Base-by-base conservation (phyloP, 2,797 vertebrate genomes). In the Periparus ater region DNA sequence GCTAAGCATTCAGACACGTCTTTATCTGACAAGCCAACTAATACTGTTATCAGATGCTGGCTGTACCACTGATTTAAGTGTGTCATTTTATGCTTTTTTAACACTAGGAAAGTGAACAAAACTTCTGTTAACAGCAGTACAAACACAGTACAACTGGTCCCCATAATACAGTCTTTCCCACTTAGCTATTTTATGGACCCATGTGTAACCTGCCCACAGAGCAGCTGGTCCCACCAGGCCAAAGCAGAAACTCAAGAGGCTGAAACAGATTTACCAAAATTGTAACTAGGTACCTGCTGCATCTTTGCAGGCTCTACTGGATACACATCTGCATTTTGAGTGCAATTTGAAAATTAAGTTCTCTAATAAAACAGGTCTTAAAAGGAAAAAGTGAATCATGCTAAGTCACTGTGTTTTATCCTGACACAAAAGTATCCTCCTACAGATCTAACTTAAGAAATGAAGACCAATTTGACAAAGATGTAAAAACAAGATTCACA, bases 361-460 rank as follows among this genome's bases (percentile, higher is more conserved):
- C 55, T 63, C 1, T 17, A 73, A 54, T 76, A 71, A 89, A 91
- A 60, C 38, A 8, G 34, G 53, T 81, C 94, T 91, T 87, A 80
- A 94, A 96, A 84, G 60, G 57, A 92, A 88, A 72, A 89, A 89
- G 65, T 89, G 93, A 94, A 91, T 94, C 77, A 92, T 38, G 68
- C 55, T 45, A 94, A 83, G 83, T 95, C 85, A 70, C 85, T 17
- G 42, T 92, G 73, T 78, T 84, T 92, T 84, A 96, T 85, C 80
- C 88, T 96, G 79, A 91, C 84, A 94, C 40, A 60, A 70, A 93
- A 95, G 84, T 20, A 88, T 73, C 93, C 88, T 94, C 94, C 91
- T 74, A 93, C 95, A 73, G 63, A 83, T 66, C 77, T 82, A 87
- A 94, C 80, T 94, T 82, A 67, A 93, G 77, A 89, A 90, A 93